phyloP scores from a whole-genome alignment of 2,797 vertebrate species.

The Neosilurus hyrtlii region DNA sequence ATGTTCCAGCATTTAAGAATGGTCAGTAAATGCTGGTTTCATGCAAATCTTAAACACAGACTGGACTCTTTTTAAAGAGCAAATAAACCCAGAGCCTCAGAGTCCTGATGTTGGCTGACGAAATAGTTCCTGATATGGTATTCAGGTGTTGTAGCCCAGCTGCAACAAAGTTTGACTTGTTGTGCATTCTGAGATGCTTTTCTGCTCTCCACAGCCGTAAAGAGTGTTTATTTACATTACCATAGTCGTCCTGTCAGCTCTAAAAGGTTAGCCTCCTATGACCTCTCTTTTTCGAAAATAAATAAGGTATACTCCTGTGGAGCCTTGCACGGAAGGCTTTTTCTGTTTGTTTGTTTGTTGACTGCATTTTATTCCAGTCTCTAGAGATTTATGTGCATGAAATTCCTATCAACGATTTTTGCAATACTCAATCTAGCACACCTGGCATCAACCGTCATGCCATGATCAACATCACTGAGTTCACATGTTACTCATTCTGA shows the following conservation, averaged over 20 bases:
- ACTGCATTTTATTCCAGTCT: neutral
- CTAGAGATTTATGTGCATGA: neutral
- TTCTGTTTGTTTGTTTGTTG: too few relatives aligned
- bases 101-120: neutral
- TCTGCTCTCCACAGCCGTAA: neutral
- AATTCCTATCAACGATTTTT: neutral
- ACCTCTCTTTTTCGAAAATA: neutral
- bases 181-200: neutral
- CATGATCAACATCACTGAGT: neutral
- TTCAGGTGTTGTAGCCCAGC: neutral
- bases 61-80: neutral
- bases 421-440: neutral
- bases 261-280: neutral
- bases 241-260: neutral
- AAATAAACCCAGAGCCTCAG: neutral
- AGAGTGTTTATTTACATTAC: neutral
- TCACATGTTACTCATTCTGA: neutral
- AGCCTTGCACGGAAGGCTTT: neutral
- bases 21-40: neutral
- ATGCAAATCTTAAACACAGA: neutral
- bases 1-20: neutral
- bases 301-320: neutral
- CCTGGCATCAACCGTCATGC: neutral
- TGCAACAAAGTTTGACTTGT: neutral
- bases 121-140: neutral